A percentile compares a stretch with the other conserved stretches of the same genome.
phyloP scores from a whole-genome alignment of 2,113 vertebrate species.

The Datnioides undecimradiatus region DNA sequence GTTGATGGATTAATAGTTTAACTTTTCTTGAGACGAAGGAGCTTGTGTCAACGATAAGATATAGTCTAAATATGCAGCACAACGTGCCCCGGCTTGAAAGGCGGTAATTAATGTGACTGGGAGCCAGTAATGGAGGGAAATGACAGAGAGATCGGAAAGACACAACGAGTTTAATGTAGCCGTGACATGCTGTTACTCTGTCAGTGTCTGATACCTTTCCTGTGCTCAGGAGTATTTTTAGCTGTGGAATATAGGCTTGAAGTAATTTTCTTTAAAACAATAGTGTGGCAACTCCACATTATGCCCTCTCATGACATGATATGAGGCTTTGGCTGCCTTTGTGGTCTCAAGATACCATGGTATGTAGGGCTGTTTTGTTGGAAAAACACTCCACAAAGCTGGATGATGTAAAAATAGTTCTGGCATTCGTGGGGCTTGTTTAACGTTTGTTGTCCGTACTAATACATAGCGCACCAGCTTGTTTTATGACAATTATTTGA shows the following conservation, averaged over 20 bases:
- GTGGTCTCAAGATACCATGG: not conserved
- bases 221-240: constrained; percentile 5
- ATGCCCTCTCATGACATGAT: not conserved
- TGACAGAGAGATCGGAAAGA: not conserved
- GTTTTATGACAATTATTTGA: not conserved
- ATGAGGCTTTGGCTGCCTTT: not conserved
- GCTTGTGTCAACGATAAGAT: constrained; percentile 20
- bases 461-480: not conserved
- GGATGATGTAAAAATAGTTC: not conserved
- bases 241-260: not conserved
- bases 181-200: not conserved
- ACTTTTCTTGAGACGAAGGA: constrained; percentile 7
- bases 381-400: not conserved
- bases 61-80: constrained; percentile 13
- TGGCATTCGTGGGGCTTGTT: not conserved
- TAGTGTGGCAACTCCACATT: not conserved
- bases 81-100: not conserved
- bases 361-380: not conserved
- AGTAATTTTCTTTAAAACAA: not conserved
- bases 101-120: constrained; percentile 44
- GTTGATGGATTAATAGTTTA: constrained; percentile 17
- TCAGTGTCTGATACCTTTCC: constrained; percentile 6
- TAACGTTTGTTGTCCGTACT: not conserved
- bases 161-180: constrained; percentile 23
- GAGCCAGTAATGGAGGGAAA: constrained; percentile 14